These are phyloP conservation scores for Cataglyphis cursor DNA, from an alignment of 2,888 invertebrate species.

Conservation along the genomic window DNA sequence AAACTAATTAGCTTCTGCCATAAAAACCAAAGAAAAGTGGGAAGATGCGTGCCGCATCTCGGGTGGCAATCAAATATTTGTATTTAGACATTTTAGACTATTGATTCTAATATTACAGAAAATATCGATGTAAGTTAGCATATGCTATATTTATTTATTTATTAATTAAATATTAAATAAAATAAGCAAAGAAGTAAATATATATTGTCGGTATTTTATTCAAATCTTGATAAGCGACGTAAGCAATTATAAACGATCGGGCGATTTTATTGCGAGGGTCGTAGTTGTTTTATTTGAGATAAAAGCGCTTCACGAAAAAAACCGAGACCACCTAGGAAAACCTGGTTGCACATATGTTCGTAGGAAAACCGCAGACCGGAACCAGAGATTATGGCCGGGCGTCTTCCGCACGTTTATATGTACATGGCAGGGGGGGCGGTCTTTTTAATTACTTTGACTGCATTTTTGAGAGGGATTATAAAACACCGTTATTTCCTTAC, in stretches of 20 bases:
- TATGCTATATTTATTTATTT: not conserved
- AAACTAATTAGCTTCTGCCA: conserved; percentile 50
- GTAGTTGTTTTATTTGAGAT: conserved; percentile 74
- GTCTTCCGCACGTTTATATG: conserved; percentile 67
- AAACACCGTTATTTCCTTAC: not conserved
- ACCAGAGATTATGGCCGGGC: conserved; percentile 70
- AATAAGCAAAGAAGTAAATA: not conserved
- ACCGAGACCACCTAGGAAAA: conserved; percentile 73
- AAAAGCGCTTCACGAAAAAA: conserved; percentile 57
- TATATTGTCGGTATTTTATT: not conserved
- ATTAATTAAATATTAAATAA: not conserved
- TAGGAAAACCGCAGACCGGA: conserved; percentile 79
- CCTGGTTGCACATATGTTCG: conserved; percentile 74
- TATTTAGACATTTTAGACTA: not conserved
- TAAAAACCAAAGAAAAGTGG: conserved; percentile 18
- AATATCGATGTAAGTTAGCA: not conserved
- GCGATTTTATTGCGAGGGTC: conserved; percentile 55
- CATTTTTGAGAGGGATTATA: conserved; percentile 4
- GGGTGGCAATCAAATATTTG: conserved; percentile 36
- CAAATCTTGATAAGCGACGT: not conserved
- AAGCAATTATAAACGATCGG: not conserved
- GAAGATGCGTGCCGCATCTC: conserved; percentile 7
- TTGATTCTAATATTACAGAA: not conserved
- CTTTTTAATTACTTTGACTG: conserved; percentile 59
- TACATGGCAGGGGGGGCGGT: conserved; percentile 42